phyloP scores from a whole-genome alignment of 1,140 invertebrate species.

The Penaeus japonicus region DNA sequence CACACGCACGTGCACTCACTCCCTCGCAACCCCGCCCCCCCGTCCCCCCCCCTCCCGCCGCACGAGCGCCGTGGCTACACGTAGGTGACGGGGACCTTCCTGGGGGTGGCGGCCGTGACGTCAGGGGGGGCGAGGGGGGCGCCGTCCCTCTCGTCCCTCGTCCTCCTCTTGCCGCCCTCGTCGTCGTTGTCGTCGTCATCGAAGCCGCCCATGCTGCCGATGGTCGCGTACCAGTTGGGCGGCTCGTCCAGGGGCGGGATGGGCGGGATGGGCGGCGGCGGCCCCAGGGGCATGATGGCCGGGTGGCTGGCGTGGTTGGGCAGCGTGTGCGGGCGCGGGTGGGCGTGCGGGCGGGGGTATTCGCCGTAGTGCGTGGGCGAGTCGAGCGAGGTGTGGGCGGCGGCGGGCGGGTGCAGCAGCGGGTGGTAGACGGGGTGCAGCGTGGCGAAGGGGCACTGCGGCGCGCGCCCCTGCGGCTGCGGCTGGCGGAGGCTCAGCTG shows the following conservation, averaged over 20 bases:
- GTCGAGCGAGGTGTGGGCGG: neutral
- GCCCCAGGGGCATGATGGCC: neutral
- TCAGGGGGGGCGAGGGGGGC: slow-evolving; percentile 20
- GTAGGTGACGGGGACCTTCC: slow-evolving; percentile 46
- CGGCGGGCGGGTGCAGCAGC: slow-evolving; percentile 24
- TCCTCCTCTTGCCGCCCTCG: neutral
- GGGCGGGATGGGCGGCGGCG: neutral
- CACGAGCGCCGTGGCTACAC: neutral
- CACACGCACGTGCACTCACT: no score
- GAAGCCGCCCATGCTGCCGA: neutral
- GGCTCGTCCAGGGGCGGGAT: slow-evolving; percentile 21
- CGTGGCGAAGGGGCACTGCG: slow-evolving; percentile 44
- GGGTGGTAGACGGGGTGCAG: slow-evolving; percentile 45
- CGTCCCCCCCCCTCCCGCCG: no score
- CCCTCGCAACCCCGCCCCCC: no score
- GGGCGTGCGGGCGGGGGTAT: neutral
- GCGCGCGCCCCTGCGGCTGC: slow-evolving; percentile 35
- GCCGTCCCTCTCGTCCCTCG: slow-evolving; percentile 31
- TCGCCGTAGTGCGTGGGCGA: neutral
- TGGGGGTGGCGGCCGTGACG: neutral
- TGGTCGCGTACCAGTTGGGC: slow-evolving; percentile 44
- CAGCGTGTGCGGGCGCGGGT: neutral
- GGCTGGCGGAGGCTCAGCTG: slow-evolving; percentile 9
- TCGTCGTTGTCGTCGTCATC: no score
- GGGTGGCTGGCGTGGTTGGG: neutral